Percentiles rank a stretch among this genome's conserved stretches.
phyloP scores from a whole-genome alignment of 2,888 invertebrate genomes.

The Chorisops tibialis region DNA sequence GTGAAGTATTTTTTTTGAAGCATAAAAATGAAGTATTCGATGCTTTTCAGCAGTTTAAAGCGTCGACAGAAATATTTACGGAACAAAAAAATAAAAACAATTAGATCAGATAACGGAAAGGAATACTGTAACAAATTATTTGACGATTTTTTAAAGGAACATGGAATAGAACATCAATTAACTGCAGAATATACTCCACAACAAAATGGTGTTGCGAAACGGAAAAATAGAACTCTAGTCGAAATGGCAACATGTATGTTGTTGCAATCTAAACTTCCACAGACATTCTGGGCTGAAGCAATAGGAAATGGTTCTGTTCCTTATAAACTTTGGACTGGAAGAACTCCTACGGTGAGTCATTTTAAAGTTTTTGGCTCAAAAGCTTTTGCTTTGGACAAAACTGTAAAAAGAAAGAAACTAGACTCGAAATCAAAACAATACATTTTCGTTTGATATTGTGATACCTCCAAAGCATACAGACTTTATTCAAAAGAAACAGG shows the following conservation, averaged over 20 bases:
- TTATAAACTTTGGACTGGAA: constrained; percentile 22
- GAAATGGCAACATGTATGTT: constrained; percentile 38
- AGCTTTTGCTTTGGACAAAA: constrained; percentile 40
- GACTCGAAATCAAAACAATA: constrained; percentile 40
- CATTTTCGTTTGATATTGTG: constrained; percentile 44
- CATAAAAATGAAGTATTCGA: constrained; percentile 42
- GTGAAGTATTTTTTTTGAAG: constrained; percentile 39
- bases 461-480: constrained; percentile 38
- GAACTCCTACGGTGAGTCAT: too few relatives aligned
- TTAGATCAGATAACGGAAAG: constrained; percentile 38
- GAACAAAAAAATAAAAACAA: constrained; percentile 34
- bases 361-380: too few relatives aligned
- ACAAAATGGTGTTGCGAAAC: constrained; percentile 31
- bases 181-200: constrained; percentile 34
- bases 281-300: constrained; percentile 44
- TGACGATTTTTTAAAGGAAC: too few relatives aligned
- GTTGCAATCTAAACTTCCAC: constrained; percentile 34
- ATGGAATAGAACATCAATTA: constrained; percentile 41
- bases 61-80: too few relatives aligned
- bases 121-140: constrained; percentile 34
- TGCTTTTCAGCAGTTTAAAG: too few relatives aligned
- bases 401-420: constrained; percentile 40
- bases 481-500: too few relatives aligned
- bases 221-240: constrained; percentile 36
- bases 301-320: constrained; percentile 28